Percentiles rank a stretch among this genome's conserved stretches.
Conservation (phyloP, 2,113 vertebrate genomes). For the Tauraco erythrolophus region DNA sequence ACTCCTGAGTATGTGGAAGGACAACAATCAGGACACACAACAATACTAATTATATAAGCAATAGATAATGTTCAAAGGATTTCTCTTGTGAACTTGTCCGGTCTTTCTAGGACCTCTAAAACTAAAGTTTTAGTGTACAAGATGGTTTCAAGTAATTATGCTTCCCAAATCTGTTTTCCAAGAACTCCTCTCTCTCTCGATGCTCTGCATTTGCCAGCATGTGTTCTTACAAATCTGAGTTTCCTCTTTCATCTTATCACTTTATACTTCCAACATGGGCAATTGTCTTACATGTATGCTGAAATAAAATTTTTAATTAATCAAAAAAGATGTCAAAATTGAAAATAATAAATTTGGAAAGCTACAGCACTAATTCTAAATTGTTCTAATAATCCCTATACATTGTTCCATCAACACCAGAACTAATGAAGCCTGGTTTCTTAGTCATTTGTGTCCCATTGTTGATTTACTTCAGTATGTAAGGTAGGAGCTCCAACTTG, state of each 20-base stretch:
- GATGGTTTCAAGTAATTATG: not conserved
- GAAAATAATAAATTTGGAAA: not conserved
- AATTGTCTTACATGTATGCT: not conserved
- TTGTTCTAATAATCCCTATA: not conserved
- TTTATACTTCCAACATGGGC: not conserved
- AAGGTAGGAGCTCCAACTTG: not conserved
- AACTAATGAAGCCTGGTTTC: not conserved
- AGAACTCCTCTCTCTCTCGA: not conserved
- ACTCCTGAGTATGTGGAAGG: not conserved
- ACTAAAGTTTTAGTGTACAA: not conserved
- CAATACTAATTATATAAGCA: not conserved
- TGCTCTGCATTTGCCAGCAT: not conserved
- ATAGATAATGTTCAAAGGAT: not conserved
- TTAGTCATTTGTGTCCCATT: not conserved
- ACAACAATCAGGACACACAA: not conserved
- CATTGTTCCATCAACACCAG: not conserved
- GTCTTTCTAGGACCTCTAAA: not conserved
- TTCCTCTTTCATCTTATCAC: not conserved
- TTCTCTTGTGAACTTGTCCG: not conserved
- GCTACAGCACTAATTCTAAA: not conserved
- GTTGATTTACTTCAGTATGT: not conserved
- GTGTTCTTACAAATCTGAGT: not conserved
- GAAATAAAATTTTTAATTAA: not conserved
- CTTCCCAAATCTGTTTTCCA: not conserved
- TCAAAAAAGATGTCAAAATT: not conserved